phyloP scores from a whole-genome alignment of 2,888 invertebrate genomes.

The Heliconius hortense region DNA sequence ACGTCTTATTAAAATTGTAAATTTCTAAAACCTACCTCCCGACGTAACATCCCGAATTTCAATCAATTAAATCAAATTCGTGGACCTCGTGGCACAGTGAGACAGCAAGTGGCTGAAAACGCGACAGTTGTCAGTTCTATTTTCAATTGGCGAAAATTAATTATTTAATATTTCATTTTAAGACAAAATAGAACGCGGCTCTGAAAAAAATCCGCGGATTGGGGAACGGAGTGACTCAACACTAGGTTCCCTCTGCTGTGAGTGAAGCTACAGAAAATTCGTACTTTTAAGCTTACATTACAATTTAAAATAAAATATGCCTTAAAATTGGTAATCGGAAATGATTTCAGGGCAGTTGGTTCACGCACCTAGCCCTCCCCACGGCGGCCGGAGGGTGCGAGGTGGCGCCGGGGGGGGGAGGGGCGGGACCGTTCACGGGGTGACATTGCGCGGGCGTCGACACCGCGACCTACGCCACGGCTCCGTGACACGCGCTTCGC shows the following conservation, averaged over 20 bases:
- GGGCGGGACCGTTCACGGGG: slow-evolving; percentile 60
- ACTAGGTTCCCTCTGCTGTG: too few species aligned
- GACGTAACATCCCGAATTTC: slow-evolving; percentile 16
- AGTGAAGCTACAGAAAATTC: neutral
- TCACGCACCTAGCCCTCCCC: slow-evolving; percentile 44
- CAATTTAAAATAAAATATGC: slow-evolving; percentile 47
- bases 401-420: slow-evolving; percentile 47
- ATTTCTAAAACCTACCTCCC: neutral
- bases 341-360: slow-evolving; percentile 56
- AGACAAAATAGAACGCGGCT: too few species aligned
- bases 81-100: too few species aligned
- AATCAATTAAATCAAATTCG: neutral
- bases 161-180: too few species aligned
- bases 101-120: neutral
- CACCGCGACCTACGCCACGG: slow-evolving; percentile 75
- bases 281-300: neutral
- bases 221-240: too few species aligned
- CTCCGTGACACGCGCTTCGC: slow-evolving; percentile 50
- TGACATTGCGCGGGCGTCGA: slow-evolving; percentile 78
- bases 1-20: slow-evolving; percentile 6
- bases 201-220: too few species aligned
- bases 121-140: neutral
- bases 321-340: slow-evolving; percentile 63
- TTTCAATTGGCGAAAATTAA: too few species aligned
- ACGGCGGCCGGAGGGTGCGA: slow-evolving; percentile 43